Percentiles rank a stretch among this genome's conserved stretches.
These are phyloP conservation scores for Danio albolineatus DNA, from an alignment of 2,797 vertebrate species.

Conservation along the genomic window DNA sequence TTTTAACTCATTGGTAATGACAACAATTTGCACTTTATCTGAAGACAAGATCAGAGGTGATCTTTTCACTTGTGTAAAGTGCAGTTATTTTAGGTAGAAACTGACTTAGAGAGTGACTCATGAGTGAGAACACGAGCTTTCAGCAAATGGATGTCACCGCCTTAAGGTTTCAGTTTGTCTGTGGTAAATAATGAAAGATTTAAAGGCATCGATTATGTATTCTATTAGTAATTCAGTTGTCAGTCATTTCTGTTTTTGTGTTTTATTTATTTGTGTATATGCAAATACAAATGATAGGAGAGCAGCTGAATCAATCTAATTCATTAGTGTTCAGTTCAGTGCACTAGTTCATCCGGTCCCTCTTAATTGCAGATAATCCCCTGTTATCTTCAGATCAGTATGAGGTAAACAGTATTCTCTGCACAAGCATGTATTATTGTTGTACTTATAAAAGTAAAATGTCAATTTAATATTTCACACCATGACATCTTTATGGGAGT, in stretches of 20 bases:
- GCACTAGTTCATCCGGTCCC: slow-evolving; percentile 37
- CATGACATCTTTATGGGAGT: not conserved
- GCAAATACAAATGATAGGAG: slow-evolving; percentile 18
- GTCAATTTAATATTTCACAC: not conserved
- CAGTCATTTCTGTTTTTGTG: not conserved
- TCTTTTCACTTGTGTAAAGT: not conserved
- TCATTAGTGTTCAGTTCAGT: slow-evolving; percentile 10
- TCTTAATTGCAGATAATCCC: slow-evolving; percentile 40
- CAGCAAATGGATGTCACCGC: slow-evolving; percentile 1
- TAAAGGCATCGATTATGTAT: not conserved
- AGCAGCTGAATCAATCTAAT: slow-evolving; percentile 1
- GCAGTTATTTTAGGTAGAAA: not conserved
- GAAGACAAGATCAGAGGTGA: not conserved
- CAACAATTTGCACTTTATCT: not conserved
- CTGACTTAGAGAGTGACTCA: not conserved
- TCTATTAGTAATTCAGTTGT: slow-evolving; percentile 7
- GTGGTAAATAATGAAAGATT: not conserved
- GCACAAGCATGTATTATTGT: not conserved
- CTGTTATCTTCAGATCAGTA: slow-evolving; percentile 29
- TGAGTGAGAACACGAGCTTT: not conserved
- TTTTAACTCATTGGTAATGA: slow-evolving; percentile 16
- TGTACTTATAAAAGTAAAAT: not conserved
- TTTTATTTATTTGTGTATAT: not conserved
- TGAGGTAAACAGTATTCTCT: not conserved
- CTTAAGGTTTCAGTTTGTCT: not conserved